Evolutionary conservation across 1,140 invertebrate genomes (phyloP).

Genomic region (Hestina assimilis): DNA sequence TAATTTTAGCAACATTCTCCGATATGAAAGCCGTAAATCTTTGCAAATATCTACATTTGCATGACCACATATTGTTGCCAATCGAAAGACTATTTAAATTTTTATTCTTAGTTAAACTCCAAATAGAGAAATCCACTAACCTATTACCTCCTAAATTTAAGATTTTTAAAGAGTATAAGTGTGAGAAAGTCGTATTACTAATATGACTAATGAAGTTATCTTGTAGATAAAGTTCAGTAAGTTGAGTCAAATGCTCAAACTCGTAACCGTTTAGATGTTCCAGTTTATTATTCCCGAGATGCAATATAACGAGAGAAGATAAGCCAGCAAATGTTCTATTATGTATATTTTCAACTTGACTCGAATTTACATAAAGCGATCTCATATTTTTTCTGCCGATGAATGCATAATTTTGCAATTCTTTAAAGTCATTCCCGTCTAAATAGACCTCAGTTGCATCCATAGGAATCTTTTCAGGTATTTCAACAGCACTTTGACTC

Average conservation of each 20-base stretch:
- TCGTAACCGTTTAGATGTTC: slow-evolving; percentile 90
- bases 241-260: slow-evolving; percentile 89
- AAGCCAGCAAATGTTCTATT: slow-evolving; percentile 96
- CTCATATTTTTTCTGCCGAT: slow-evolving; percentile 95
- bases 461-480: slow-evolving; percentile 93
- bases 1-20: slow-evolving; percentile 87
- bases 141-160: slow-evolving; percentile 91
- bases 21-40: slow-evolving; percentile 89
- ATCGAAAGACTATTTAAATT: slow-evolving; percentile 85
- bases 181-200: slow-evolving; percentile 87
- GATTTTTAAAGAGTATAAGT: slow-evolving; percentile 86
- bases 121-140: slow-evolving; percentile 88
- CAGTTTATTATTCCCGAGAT: slow-evolving; percentile 92
- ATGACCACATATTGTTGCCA: slow-evolving; percentile 92
- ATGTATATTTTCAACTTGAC: slow-evolving; percentile 90
- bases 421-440: slow-evolving; percentile 92
- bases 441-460: slow-evolving; percentile 95
- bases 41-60: slow-evolving; percentile 93
- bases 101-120: slow-evolving; percentile 86
- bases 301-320: slow-evolving; percentile 87
- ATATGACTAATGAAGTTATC: slow-evolving; percentile 89
- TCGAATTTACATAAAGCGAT: slow-evolving; percentile 91
- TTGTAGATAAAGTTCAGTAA: slow-evolving; percentile 92
- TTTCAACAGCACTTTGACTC: slow-evolving; percentile 83
- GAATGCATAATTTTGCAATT: slow-evolving; percentile 93